phyloP scores from a whole-genome alignment of 2,888 invertebrate genomes.

The Coremacera marginata region DNA sequence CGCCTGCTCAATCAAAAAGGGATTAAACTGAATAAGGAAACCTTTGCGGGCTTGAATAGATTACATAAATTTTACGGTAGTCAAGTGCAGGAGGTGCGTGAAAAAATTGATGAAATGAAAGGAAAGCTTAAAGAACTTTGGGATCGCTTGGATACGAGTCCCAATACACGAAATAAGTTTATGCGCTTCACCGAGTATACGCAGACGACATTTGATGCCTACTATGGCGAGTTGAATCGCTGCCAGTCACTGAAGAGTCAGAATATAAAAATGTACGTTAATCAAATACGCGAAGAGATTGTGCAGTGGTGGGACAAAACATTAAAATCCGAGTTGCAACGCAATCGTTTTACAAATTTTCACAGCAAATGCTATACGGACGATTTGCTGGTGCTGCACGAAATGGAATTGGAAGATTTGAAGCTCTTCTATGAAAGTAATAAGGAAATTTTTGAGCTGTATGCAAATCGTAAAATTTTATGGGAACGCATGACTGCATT shows the following conservation, averaged over 20 bases:
- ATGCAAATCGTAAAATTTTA: constrained; percentile 76
- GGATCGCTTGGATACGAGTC: constrained; percentile 81
- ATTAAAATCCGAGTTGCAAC: constrained; percentile 76
- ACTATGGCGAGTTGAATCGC: constrained; percentile 77
- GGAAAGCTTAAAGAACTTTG: constrained; percentile 77
- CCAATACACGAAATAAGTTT: constrained; percentile 75
- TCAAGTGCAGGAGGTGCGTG: constrained; percentile 73
- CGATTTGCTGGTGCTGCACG: constrained; percentile 83
- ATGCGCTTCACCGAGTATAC: constrained; percentile 65
- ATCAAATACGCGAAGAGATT: constrained; percentile 78
- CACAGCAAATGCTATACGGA: constrained; percentile 80
- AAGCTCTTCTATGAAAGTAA: constrained; percentile 77
- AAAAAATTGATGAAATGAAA: constrained; percentile 74
- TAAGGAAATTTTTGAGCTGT: constrained; percentile 75
- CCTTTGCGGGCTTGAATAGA: constrained; percentile 74
- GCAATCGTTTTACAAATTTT: constrained; percentile 75
- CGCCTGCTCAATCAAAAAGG: constrained; percentile 68
- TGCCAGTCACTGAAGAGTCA: constrained; percentile 82
- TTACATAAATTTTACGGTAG: constrained; percentile 73
- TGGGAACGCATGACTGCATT: constrained; percentile 83
- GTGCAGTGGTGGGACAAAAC: constrained; percentile 82
- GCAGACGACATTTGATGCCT: constrained; percentile 60
- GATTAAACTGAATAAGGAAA: constrained; percentile 75
- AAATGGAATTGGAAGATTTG: constrained; percentile 81
- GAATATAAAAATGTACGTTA: constrained; percentile 76